Evolutionary conservation across 2,888 invertebrate species (phyloP).

Genomic region (Lumbricus terrestris): DNA sequence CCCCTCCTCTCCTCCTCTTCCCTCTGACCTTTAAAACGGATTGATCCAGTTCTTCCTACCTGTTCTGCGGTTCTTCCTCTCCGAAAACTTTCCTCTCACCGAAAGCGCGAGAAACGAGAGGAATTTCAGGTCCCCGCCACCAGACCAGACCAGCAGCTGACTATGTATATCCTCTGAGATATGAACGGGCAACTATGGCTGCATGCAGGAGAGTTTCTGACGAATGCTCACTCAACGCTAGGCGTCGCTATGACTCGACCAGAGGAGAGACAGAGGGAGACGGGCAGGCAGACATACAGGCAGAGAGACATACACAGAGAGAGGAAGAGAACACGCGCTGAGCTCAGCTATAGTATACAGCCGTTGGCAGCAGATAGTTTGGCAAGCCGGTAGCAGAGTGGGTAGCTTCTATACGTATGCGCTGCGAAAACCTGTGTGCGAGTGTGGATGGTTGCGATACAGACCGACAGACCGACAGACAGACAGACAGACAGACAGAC

Average conservation of each 20-base stretch:
- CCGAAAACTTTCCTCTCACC: background rate
- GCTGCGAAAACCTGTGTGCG: too few species aligned
- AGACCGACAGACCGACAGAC: too few species aligned
- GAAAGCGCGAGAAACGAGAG: background rate
- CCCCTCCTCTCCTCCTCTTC: background rate
- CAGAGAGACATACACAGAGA: background rate
- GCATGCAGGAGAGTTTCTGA: background rate
- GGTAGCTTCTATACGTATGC: too few species aligned
- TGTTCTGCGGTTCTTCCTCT: background rate
- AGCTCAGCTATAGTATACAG: too few species aligned
- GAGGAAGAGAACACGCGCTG: background rate
- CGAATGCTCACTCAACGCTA: background rate
- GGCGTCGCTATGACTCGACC: background rate
- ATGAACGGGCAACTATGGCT: background rate
- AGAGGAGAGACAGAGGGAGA: slow-evolving; percentile 24
- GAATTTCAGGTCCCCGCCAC: background rate
- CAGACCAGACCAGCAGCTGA: background rate
- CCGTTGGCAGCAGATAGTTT: background rate
- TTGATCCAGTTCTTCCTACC: background rate
- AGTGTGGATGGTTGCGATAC: too few species aligned
- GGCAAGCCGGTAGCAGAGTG: background rate
- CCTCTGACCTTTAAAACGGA: background rate
- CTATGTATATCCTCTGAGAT: background rate
- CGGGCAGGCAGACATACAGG: background rate
- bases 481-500: too few species aligned